Evolutionary conservation across 2,888 invertebrate species (phyloP).

Genomic region (Campoplex capitator): DNA sequence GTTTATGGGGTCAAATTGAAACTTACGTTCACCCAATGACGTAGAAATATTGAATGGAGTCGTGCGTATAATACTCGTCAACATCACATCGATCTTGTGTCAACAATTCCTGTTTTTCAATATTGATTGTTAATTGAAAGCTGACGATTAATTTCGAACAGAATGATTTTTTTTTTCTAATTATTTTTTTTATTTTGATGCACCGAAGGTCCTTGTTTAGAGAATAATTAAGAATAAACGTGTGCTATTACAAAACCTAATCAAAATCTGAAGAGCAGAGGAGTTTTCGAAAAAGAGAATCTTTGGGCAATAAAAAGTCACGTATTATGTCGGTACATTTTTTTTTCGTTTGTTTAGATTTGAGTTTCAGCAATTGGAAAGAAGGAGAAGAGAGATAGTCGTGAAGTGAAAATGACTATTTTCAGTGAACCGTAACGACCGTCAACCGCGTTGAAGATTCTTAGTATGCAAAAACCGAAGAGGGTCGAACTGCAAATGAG

Average conservation of each 20-base stretch:
- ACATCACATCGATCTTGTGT: slow-evolving; percentile 14
- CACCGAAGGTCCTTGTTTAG: not conserved
- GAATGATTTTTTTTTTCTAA: not conserved
- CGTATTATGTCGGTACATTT: not conserved
- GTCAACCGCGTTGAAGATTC: not conserved
- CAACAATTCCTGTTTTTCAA: not conserved
- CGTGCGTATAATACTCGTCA: not conserved
- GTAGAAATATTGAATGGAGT: not conserved
- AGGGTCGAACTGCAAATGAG: slow-evolving; percentile 60
- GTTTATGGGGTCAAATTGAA: slow-evolving; percentile 38
- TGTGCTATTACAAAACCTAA: not conserved
- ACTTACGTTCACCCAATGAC: slow-evolving; percentile 45
- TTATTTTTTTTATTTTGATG: not conserved
- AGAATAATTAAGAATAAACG: not conserved
- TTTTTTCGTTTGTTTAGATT: not conserved
- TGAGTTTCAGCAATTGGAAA: not conserved
- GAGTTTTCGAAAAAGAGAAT: not conserved
- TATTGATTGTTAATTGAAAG: not conserved
- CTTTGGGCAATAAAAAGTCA: not conserved
- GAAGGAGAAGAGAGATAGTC: not conserved
- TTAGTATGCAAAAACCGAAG: slow-evolving; percentile 50
- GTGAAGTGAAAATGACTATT: slow-evolving; percentile 55
- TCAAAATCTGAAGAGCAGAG: not conserved
- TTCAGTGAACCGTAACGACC: slow-evolving; percentile 44
- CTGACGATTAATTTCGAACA: not conserved